These are phyloP conservation scores for Steinernema carpocapsae DNA, from an alignment of 2,888 invertebrate species.

Conservation along the genomic window DNA sequence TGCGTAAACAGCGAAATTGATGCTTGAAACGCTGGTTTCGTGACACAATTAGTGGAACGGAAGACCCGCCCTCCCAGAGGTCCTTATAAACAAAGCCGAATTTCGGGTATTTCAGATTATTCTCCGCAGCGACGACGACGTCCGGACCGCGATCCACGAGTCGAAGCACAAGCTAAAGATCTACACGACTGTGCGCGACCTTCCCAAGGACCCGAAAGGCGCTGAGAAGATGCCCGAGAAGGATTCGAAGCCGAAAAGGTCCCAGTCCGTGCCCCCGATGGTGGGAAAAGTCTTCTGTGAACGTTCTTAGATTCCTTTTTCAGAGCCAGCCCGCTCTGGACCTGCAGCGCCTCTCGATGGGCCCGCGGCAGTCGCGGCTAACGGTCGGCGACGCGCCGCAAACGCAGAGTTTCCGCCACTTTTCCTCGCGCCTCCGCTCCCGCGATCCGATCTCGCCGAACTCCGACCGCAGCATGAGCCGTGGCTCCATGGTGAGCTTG, in stretches of 20 bases:
- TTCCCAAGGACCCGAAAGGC: background rate
- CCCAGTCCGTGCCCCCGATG: slow-evolving; percentile 60
- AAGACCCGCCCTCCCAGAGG: background rate
- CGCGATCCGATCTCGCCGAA: slow-evolving; percentile 15
- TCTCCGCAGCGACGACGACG: slow-evolving; percentile 54
- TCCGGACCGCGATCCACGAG: slow-evolving; percentile 58
- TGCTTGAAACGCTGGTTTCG: background rate
- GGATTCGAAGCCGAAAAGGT: slow-evolving; percentile 53
- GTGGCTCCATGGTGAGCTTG: background rate
- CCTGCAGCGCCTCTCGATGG: slow-evolving; percentile 52
- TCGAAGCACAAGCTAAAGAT: slow-evolving; percentile 60
- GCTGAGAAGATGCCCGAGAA: slow-evolving; percentile 51
- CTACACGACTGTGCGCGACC: slow-evolving; percentile 46
- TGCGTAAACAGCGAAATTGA: background rate
- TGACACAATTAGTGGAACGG: too few relatives aligned
- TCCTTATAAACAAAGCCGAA: background rate
- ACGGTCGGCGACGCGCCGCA: slow-evolving; percentile 57
- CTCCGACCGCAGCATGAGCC: slow-evolving; percentile 14
- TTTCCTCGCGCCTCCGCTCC: background rate
- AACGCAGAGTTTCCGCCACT: slow-evolving; percentile 42
- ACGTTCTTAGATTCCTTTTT: too few relatives aligned
- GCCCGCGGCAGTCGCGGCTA: slow-evolving; percentile 55
- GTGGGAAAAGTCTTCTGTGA: slow-evolving; percentile 33
- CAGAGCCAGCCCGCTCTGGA: slow-evolving; percentile 41
- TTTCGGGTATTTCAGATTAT: slow-evolving; percentile 48